Evolutionary conservation across 2,888 invertebrate genomes (phyloP).

Genomic region (Drosophila nr. perissopoda): DNA sequence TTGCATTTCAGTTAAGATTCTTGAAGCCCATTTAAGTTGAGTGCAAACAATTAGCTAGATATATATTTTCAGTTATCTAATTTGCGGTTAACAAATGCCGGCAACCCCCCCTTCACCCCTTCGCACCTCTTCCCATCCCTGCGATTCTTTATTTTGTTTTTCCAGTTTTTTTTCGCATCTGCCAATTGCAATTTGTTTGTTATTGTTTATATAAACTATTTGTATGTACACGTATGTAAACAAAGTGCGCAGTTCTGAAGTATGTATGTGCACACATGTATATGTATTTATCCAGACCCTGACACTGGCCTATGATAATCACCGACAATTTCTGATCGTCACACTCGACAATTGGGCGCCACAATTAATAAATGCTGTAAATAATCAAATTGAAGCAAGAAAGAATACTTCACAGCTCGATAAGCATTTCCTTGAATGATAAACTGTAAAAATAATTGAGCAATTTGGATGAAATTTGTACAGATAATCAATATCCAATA

Average conservation of each 20-base stretch:
- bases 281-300: conserved; percentile 9
- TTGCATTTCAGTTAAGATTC: conserved; percentile 3
- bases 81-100: conserved; percentile 34
- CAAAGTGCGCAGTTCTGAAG: conserved; percentile 64
- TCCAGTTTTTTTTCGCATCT: conserved; percentile 17
- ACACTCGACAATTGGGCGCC: conserved; percentile 69
- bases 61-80: conserved; percentile 42
- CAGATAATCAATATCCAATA: neutral
- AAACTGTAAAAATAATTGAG: neutral
- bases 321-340: conserved; percentile 54
- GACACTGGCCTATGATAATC: conserved; percentile 41
- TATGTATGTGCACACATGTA: neutral
- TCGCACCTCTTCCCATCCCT: too few species aligned
- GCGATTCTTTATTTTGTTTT: conserved; percentile 17
- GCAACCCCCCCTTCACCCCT: neutral
- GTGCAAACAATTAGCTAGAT: conserved; percentile 5
- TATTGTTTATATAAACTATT: conserved; percentile 64
- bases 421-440: neutral
- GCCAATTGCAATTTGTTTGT: conserved; percentile 44
- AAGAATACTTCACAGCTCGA: neutral
- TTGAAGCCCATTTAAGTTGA: neutral
- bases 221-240: conserved; percentile 39
- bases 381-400: conserved; percentile 31
- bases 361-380: conserved; percentile 45
- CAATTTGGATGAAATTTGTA: neutral